Evolutionary conservation across 2,113 vertebrate genomes (phyloP).

Genomic region (Myxocyprinus asiaticus): DNA sequence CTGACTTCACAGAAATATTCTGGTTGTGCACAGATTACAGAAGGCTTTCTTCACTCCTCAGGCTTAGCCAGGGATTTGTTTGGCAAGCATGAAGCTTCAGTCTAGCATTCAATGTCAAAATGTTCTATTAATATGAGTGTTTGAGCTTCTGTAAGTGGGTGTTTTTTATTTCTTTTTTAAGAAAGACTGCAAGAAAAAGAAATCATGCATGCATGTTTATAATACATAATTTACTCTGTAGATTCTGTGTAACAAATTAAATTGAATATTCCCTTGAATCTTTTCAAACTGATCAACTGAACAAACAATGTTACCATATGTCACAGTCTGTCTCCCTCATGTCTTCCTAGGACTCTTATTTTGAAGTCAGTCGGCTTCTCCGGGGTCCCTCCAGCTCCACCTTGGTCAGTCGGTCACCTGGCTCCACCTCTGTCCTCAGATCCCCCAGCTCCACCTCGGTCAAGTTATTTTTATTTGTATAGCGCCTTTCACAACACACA

Average conservation of each 20-base stretch:
- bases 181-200: not conserved
- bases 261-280: conserved; percentile 7
- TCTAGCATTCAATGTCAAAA: conserved; percentile 47
- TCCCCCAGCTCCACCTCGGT: no score
- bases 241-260: conserved; percentile 4
- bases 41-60: conserved; percentile 25
- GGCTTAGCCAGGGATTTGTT: conserved; percentile 42
- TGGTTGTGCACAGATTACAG: conserved; percentile 41
- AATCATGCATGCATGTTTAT: no score
- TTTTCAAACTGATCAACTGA: conserved; percentile 1
- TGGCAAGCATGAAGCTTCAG: conserved; percentile 45
- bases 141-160: no score
- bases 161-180: conserved; percentile 14
- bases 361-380: no score
- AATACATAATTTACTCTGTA: not conserved
- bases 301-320: not conserved
- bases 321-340: no score
- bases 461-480: no score
- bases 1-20: conserved; percentile 44
- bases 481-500: no score
- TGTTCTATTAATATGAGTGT: conserved; percentile 17
- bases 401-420: no score
- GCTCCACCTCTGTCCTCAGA: no score
- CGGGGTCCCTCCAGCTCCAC: no score
- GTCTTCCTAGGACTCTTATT: no score